These are phyloP conservation scores for Allobates femoralis DNA, from an alignment of 2,797 vertebrate genomes.

Conservation along the genomic window DNA sequence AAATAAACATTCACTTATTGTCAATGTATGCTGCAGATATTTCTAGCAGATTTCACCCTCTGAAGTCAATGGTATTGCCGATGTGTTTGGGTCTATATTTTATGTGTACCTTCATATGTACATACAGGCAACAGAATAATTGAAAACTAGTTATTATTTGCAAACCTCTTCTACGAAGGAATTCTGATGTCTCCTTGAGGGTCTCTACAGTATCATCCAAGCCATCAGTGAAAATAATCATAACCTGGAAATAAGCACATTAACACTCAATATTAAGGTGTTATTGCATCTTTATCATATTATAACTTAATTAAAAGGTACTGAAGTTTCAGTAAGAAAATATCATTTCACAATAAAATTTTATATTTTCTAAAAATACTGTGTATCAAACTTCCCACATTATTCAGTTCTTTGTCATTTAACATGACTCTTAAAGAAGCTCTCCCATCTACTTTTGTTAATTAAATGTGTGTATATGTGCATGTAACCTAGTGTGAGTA, in stretches of 20 bases:
- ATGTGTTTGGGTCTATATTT: neutral
- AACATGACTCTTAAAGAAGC: neutral
- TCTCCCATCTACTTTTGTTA: no score
- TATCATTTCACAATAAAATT: neutral
- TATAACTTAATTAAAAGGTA: neutral
- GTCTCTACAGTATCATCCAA: constrained; percentile 77
- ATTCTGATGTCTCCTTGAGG: constrained; percentile 73
- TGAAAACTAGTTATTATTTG: neutral
- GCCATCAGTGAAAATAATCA: constrained; percentile 89
- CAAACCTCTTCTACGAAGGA: constrained; percentile 75
- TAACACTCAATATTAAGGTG: neutral
- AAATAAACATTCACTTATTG: no score
- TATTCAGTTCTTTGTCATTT: neutral
- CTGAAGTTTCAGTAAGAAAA: neutral
- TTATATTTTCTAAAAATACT: neutral
- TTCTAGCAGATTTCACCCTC: no score
- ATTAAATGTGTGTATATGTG: no score
- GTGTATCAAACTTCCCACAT: neutral
- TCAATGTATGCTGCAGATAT: no score
- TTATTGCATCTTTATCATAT: no score
- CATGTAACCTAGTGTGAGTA: no score
- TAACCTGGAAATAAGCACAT: constrained; percentile 73
- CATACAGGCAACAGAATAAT: neutral
- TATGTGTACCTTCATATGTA: neutral
- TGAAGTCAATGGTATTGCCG: no score